Base-by-base conservation (phyloP, 2,113 vertebrate genomes). In the Anser cygnoides region DNA sequence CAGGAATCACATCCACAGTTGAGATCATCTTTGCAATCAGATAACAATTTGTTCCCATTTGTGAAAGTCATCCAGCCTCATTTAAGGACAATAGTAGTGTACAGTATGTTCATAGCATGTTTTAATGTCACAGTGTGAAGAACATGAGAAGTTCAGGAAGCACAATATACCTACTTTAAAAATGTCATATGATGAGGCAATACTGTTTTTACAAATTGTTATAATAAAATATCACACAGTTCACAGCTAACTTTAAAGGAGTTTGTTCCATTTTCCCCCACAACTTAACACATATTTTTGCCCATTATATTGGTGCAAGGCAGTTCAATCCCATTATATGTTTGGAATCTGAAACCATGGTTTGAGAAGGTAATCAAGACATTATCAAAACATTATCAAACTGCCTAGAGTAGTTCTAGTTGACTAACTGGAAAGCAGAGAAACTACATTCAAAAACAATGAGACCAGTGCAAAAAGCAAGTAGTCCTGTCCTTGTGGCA, bases 41-140 rank as follows among this genome's bases (percentile, higher is more conserved):
- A 95, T 96, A 96, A 96, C 84, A 87, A 72, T 95, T 94, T 85
- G 49, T 96, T 94, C 93, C 90, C 25, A 89, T 85, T 95, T 95
- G 37, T 95, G 41, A 92, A 90, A 92, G 65, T 63, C 39, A 96
- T 87, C 65, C 61, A 81, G 20, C 49, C 44, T 77, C 79, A 44
- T 88, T 95, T 92, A 86, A 91, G 61, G 67, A 41, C 41, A 72
- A 41, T 44, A 75, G 63, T 43, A n/a, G 17, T 84, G 71, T 88
- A 91, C 76, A 49, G 35, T 76, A 68, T 81, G 83, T 92, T 83
- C 78, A 62, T 43, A 85, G 21, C 37, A 28, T 65, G 74, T 91
- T 89, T 63, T 84, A 65, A 63, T 73, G 23, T 57, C 21, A 62
- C 41, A 49, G 20, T 35, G 43, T 71, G 66, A 94, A 89, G 62